phyloP scores from a whole-genome alignment of 2,113 vertebrate species.

The Pelodiscus sinensis region DNA sequence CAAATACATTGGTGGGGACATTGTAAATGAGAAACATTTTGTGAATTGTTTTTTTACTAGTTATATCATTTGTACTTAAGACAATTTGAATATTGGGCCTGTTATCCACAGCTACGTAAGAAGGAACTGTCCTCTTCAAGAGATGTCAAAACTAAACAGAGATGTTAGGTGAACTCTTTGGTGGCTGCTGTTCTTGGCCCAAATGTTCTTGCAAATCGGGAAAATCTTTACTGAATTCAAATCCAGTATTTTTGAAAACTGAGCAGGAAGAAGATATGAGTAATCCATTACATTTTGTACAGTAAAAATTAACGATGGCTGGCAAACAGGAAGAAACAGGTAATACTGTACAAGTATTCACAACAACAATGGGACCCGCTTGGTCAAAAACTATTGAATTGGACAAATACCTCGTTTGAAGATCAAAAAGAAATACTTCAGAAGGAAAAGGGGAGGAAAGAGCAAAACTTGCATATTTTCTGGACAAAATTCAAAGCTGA shows the following conservation, averaged over 20 bases:
- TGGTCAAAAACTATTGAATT: conserved; percentile 41
- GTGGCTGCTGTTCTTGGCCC: conserved; percentile 63
- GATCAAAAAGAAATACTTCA: neutral
- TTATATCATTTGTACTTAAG: conserved; percentile 55
- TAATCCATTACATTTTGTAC: conserved; percentile 51
- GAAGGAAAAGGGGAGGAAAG: neutral
- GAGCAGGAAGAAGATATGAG: neutral
- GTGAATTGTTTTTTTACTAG: conserved; percentile 55
- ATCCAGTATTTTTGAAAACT: conserved; percentile 48
- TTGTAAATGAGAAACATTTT: conserved; percentile 58
- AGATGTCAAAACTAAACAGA: neutral
- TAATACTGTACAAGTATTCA: conserved; percentile 37
- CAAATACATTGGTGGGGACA: conserved; percentile 27
- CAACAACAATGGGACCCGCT: conserved; percentile 35
- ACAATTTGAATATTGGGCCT: conserved; percentile 60
- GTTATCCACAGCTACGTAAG: neutral
- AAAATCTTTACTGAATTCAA: conserved; percentile 55
- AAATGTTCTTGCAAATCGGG: conserved; percentile 48
- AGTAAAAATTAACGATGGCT: conserved; percentile 47
- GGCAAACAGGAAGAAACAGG: conserved; percentile 52
- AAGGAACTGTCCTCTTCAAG: neutral
- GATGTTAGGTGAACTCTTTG: conserved; percentile 30
- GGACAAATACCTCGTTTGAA: conserved; percentile 26
- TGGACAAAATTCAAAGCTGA: neutral
- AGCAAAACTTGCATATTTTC: neutral